phyloP scores from a whole-genome alignment of 2,888 invertebrate species.

The Itoplectis maculator region DNA sequence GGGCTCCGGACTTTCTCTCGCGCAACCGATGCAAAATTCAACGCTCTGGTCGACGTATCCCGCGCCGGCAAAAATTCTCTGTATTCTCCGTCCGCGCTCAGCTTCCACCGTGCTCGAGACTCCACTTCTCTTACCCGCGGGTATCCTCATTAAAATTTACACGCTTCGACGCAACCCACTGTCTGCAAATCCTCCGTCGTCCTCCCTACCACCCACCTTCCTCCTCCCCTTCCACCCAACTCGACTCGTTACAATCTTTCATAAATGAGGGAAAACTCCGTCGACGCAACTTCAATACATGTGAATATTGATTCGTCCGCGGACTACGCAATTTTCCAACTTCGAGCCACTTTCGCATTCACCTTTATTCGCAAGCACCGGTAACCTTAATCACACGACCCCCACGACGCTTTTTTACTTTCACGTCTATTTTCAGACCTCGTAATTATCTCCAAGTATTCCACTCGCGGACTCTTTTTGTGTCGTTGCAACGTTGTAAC shows the following conservation, averaged over 20 bases:
- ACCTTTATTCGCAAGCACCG: neutral
- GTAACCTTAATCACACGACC: no score
- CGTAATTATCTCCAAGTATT: no score
- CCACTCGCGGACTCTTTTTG: no score
- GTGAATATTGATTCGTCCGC: constrained; percentile 2
- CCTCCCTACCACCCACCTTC: neutral
- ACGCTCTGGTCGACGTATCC: constrained; percentile 27
- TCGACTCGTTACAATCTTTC: constrained; percentile 1
- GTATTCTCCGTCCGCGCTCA: constrained; percentile 10
- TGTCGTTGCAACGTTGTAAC: no score
- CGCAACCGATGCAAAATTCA: constrained; percentile 38
- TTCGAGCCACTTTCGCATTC: neutral
- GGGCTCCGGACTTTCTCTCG: neutral
- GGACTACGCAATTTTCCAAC: neutral
- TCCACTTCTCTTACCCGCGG: constrained; percentile 21
- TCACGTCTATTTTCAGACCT: no score
- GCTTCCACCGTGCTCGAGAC: constrained; percentile 4
- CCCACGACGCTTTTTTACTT: no score
- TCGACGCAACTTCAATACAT: constrained; percentile 13
- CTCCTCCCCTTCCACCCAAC: neutral
- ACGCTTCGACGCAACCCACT: constrained; percentile 27
- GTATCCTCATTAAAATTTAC: constrained; percentile 39
- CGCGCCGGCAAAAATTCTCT: constrained; percentile 9
- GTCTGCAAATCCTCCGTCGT: neutral
- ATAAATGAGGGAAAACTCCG: constrained; percentile 3